Conservation (phyloP, 2,888 invertebrate genomes). For the Quadriops clusia region DNA sequence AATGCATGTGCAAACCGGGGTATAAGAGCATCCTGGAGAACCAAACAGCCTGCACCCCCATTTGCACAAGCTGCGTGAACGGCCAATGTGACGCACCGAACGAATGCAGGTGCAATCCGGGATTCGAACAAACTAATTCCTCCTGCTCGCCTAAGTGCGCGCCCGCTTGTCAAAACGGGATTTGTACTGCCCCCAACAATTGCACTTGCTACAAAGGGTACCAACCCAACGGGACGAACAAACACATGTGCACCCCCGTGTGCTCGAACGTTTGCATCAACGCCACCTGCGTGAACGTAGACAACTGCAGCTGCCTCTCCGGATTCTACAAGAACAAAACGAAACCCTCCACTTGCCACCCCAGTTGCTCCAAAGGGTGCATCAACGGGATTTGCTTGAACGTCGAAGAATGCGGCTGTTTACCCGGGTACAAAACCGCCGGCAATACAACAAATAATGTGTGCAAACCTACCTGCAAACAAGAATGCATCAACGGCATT, state of each 20-base stretch:
- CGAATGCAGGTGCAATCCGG: constrained; percentile 17
- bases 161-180: constrained; percentile 10
- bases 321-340: background rate
- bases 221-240: constrained; percentile 7
- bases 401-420: constrained; percentile 29
- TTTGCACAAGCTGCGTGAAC: constrained; percentile 11
- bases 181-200: constrained; percentile 11
- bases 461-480: constrained; percentile 13
- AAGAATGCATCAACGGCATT: constrained; percentile 10
- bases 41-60: constrained; percentile 12
- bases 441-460: constrained; percentile 2
- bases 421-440: constrained; percentile 5
- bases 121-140: constrained; percentile 8
- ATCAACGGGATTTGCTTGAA: constrained; percentile 27
- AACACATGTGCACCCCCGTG: constrained; percentile 24
- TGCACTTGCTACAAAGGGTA: constrained; percentile 11
- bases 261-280: constrained; percentile 15
- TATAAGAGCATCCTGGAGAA: constrained; percentile 18
- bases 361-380: constrained; percentile 26
- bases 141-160: constrained; percentile 7
- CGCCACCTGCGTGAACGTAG: constrained; percentile 20
- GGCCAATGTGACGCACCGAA: constrained; percentile 16
- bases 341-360: constrained; percentile 14
- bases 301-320: constrained; percentile 15
- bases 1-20: constrained; percentile 19